Base-by-base conservation (phyloP, 92 coral and sea anemone species). In the Porites evermanni region DNA sequence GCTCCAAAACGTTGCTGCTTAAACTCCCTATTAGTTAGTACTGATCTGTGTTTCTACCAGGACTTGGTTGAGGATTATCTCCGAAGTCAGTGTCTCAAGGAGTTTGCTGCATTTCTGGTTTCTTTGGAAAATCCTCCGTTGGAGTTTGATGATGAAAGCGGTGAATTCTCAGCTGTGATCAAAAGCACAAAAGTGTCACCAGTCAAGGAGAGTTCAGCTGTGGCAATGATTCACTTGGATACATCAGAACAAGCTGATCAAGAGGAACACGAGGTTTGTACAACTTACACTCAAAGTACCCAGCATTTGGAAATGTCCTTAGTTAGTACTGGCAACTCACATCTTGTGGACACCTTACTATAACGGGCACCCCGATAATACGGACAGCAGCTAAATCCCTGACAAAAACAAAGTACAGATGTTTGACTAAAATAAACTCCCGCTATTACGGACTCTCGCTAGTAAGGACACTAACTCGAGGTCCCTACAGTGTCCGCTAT, bases 21-120 rank as follows among this genome's bases (percentile, higher is more conserved):
- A 0, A 38, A 38, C 44, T 38, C n/a, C 75, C 51, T 47, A 13
- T 6, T 11, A 9, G 12, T 12, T 38, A 38, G 19, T 17, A 1
- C 61, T 44, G 0, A 19, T 20, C 16, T 56, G 19, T 51, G 61
- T 83, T n/a, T 64, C 58, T 8, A 1, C 14, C 12, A 94, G 98
- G 91, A 71, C 65, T 70, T 87, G 77, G 94, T 80, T 74, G 93
- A 92, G 85, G 94, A 92, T 81, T 78, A 93, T 68, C 92, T 94
- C 51, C 94, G 90, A 47, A 74, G 86, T 16, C 78, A 89, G 65
- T 90, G 91, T 47, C 80, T 94, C 12, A 79, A 75, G 82, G 93
- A 92, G 7, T 94, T 94, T 86, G 95, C 95, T 63, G 85, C 74
- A 70, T 91, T 85, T 74, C 70, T 94, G 85, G 87, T 91, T 18